Conservation (phyloP, 2,797 vertebrate genomes). For the Microchirus variegatus region DNA sequence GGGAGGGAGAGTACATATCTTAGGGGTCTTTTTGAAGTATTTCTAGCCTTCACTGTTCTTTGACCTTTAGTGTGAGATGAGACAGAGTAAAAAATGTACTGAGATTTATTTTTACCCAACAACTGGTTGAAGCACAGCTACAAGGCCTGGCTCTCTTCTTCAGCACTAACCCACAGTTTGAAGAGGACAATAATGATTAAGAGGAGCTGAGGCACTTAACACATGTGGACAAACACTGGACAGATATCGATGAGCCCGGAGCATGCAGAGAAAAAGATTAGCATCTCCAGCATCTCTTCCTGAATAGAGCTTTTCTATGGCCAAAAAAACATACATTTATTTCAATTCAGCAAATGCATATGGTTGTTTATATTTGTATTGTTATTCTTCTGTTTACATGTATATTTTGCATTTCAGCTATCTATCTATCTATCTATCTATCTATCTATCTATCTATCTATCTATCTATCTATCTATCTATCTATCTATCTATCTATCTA, state of each 20-base stretch:
- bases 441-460: no score
- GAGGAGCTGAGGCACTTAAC: no score
- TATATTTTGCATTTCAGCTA: no score
- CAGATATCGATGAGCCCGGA: conserved; percentile 39
- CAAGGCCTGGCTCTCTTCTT: conserved; percentile 2
- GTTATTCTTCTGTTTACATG: no score
- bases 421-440: no score
- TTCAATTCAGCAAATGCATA: conserved; percentile 33
- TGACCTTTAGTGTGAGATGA: conserved; percentile 71
- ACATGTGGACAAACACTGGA: conserved; percentile 35
- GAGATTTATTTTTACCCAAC: conserved; percentile 57
- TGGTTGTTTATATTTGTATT: no score
- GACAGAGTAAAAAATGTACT: conserved; percentile 46
- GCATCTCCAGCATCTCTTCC: conserved; percentile 22
- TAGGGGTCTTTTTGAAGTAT: conserved; percentile 70
- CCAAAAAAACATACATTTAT: conserved; percentile 35
- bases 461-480: no score
- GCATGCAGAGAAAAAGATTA: conserved; percentile 28
- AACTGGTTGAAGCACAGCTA: conserved; percentile 18
- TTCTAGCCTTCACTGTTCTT: conserved; percentile 70
- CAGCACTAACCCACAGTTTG: background rate
- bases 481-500: no score
- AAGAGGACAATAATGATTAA: conserved; percentile 11
- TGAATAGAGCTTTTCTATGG: conserved; percentile 39
- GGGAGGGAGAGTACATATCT: conserved; percentile 50